Percentiles rank a stretch among this genome's conserved stretches.
Conservation (phyloP, 2,888 invertebrate species). For the Folsomia candida region DNA sequence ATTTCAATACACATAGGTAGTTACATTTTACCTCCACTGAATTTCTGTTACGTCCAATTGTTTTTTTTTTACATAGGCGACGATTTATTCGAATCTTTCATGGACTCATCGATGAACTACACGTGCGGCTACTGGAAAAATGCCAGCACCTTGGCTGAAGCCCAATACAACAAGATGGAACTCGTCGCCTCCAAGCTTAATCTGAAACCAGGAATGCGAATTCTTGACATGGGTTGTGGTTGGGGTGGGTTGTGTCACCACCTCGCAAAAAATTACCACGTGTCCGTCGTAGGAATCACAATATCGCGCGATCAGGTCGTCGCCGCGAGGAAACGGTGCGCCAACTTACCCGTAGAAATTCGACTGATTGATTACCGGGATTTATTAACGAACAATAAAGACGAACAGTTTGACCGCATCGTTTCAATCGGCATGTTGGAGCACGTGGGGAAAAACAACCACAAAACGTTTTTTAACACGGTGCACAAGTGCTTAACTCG, state of each 20-base stretch:
- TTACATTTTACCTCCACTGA: too few relatives aligned
- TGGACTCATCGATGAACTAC: constrained; percentile 45
- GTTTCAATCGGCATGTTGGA: constrained; percentile 45
- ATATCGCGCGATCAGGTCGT: constrained; percentile 40
- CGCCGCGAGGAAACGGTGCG: constrained; percentile 27
- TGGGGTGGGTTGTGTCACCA: constrained; percentile 46
- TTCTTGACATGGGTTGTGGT: constrained; percentile 42
- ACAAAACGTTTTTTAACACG: constrained; percentile 39
- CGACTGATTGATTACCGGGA: constrained; percentile 41
- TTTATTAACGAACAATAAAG: too few relatives aligned
- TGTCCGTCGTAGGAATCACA: constrained; percentile 41
- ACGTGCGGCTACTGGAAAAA: constrained; percentile 45
- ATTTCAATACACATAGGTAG: too few relatives aligned
- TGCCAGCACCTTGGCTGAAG: constrained; percentile 41
- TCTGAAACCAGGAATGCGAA: constrained; percentile 46
- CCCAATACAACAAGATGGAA: constrained; percentile 45
- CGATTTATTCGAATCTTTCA: constrained; percentile 41
- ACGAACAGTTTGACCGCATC: constrained; percentile 44
- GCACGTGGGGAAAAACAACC: constrained; percentile 39
- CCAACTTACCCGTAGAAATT: constrained; percentile 34
- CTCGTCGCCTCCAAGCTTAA: constrained; percentile 42
- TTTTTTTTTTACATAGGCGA: too few relatives aligned
- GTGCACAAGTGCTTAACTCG: constrained; percentile 38
- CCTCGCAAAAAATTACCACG: constrained; percentile 41
- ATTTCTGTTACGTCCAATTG: too few relatives aligned